Evolutionary conservation across 2,888 invertebrate species (phyloP).

Genomic region (Rhabditoides inermis): DNA sequence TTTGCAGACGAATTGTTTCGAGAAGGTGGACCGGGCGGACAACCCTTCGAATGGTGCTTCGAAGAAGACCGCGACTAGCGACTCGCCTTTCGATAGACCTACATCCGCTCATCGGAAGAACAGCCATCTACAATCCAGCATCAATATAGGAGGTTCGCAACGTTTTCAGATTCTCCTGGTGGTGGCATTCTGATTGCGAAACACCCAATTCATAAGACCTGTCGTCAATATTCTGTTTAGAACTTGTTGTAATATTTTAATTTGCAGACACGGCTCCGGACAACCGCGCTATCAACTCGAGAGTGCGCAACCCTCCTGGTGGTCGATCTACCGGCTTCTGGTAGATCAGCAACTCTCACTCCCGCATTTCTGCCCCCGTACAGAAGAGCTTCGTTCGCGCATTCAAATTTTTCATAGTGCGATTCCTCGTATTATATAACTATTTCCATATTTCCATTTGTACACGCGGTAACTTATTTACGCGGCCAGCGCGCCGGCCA

Average conservation of each 20-base stretch:
- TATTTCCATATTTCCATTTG: too few relatives aligned
- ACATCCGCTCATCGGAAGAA: constrained; percentile 1
- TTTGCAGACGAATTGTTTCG: constrained; percentile 6
- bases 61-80: background rate
- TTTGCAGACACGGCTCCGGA: constrained; percentile 2
- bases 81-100: background rate
- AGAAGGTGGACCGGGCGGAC: constrained; percentile 11
- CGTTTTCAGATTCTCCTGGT: too few relatives aligned
- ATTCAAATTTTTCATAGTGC: too few relatives aligned
- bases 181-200: too few relatives aligned
- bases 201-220: too few relatives aligned
- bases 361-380: too few relatives aligned
- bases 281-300: background rate
- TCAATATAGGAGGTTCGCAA: constrained; percentile 6
- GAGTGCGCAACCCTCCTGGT: constrained; percentile 29
- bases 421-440: too few relatives aligned
- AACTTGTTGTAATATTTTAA: background rate
- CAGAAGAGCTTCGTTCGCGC: too few relatives aligned
- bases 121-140: constrained; percentile 6
- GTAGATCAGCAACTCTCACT: constrained; percentile 15
- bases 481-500: too few relatives aligned
- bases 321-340: constrained; percentile 30
- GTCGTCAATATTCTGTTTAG: too few relatives aligned
- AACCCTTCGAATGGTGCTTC: background rate
- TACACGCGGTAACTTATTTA: too few relatives aligned